phyloP scores from a whole-genome alignment of 2,113 vertebrate genomes.

The Synodontis membranacea region DNA sequence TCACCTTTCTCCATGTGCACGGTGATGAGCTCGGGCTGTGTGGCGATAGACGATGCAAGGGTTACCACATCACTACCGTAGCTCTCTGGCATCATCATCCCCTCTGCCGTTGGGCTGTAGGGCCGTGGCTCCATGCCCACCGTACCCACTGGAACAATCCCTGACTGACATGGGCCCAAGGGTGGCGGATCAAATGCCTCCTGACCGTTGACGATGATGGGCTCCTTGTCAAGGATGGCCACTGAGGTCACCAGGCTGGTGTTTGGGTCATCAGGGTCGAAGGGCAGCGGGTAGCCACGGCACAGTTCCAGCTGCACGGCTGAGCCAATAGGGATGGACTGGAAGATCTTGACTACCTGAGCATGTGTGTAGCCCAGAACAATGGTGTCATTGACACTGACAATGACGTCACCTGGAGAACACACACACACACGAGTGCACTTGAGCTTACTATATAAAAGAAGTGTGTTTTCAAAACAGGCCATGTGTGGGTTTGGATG shows the following conservation, averaged over 20 bases:
- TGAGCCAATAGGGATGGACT: conserved; percentile 97
- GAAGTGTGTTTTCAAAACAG: not conserved
- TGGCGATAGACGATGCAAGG: conserved; percentile 93
- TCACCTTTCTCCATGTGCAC: conserved; percentile 98
- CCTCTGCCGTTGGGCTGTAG: conserved; percentile 83
- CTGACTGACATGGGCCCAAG: conserved; percentile 77
- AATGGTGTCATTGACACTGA: conserved; percentile 94
- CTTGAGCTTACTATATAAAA: not conserved
- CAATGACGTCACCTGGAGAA: conserved; percentile 89
- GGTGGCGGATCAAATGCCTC: conserved; percentile 86
- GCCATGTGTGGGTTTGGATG: too few relatives aligned
- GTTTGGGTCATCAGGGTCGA: conserved; percentile 97
- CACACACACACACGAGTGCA: not conserved
- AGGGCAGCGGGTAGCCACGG: conserved; percentile 95
- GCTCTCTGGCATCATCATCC: conserved; percentile 74
- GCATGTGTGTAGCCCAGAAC: conserved; percentile 97
- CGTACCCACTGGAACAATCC: conserved; percentile 34
- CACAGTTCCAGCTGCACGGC: conserved; percentile 96
- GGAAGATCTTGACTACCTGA: conserved; percentile 99
- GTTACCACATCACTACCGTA: conserved; percentile 91
- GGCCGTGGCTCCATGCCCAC: conserved; percentile 74
- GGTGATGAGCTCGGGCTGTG: conserved; percentile 96
- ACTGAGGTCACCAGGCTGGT: conserved; percentile 97
- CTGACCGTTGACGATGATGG: conserved; percentile 95
- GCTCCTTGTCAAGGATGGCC: conserved; percentile 96